Base-by-base conservation (phyloP, 2,113 vertebrate species). In the Callospermophilus lateralis region DNA sequence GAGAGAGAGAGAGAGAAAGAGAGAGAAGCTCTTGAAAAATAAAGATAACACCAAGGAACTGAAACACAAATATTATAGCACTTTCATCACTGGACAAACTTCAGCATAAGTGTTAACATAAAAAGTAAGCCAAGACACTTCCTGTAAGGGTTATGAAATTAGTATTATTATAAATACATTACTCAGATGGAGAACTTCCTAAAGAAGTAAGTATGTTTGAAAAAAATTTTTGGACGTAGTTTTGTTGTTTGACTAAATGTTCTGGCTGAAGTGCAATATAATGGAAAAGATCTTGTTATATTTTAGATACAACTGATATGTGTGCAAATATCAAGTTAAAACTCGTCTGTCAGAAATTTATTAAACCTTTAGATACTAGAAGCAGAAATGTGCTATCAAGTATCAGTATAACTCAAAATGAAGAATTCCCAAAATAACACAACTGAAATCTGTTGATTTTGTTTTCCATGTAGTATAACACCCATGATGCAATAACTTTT, bases 151-250 rank as follows among this genome's bases (percentile, higher is more conserved):
- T 17, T 53, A 89, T 91, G 48, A 78, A 96, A 94, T 94, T 84
- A 86, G 34, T 61, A 92, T 88, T 70, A 58, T 48, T 61, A 92
- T 70, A 87, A 86, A 92, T 80, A 22, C 24, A 84, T 84, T 93
- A 77, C 93, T 96, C 15, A 89, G 39, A 45, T 45, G 45, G 45
- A 96, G 24, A 72, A 32, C 20, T 92, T 94, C 45, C 45, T 94
- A 58, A 94, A 94, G 72, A 90, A 37, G 80, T 76, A 95, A 58
- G 9, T 77, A 76, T n/a, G 48, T 94, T 96, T 94, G 39, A 58
- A 81, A 22, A 84, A 95, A 93, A 78, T 92, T 30, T 51, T 28
- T 77, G 22, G 11, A 90, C 80, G 16, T 19, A 53, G n/a, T 97
- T 95, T 86, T 39, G 34, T 90, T 86, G 58, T 93, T 74, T 95